Percentiles rank a stretch among this genome's conserved stretches.
These are phyloP conservation scores for Pantherophis vulpinus DNA, from an alignment of 2,797 vertebrate species.

Conservation along the genomic window DNA sequence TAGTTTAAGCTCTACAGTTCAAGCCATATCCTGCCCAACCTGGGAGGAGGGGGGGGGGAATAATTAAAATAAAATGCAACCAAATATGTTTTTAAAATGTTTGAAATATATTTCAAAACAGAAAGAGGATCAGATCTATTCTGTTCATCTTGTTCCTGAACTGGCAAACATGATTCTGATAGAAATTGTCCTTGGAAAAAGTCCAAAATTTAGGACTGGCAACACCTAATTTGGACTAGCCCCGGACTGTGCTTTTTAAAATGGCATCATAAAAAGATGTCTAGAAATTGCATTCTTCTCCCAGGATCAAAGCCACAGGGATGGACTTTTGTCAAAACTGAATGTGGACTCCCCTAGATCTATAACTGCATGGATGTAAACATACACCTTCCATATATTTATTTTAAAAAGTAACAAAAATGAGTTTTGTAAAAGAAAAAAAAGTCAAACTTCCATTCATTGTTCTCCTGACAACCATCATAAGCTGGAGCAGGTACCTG, in stretches of 20 bases:
- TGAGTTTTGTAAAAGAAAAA: background rate
- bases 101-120: background rate
- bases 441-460: background rate
- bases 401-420: background rate
- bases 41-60: background rate
- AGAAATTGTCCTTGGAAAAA: background rate
- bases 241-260: background rate
- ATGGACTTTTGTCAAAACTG: background rate
- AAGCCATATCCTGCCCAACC: constrained; percentile 57
- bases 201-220: background rate
- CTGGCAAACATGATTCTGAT: background rate
- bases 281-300: background rate
- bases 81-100: background rate
- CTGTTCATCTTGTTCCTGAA: constrained; percentile 19
- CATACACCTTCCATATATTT: background rate
- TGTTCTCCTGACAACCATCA: background rate
- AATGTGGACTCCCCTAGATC: background rate
- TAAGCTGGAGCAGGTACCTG: background rate
- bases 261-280: background rate
- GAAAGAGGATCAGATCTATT: background rate
- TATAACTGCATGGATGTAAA: background rate
- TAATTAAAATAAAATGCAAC: constrained; percentile 25
- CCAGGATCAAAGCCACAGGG: background rate
- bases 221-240: background rate
- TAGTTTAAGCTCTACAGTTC: constrained; percentile 45